These are phyloP conservation scores for Chunga burmeisteri DNA, from an alignment of 2,113 vertebrate species.

Conservation along the genomic window DNA sequence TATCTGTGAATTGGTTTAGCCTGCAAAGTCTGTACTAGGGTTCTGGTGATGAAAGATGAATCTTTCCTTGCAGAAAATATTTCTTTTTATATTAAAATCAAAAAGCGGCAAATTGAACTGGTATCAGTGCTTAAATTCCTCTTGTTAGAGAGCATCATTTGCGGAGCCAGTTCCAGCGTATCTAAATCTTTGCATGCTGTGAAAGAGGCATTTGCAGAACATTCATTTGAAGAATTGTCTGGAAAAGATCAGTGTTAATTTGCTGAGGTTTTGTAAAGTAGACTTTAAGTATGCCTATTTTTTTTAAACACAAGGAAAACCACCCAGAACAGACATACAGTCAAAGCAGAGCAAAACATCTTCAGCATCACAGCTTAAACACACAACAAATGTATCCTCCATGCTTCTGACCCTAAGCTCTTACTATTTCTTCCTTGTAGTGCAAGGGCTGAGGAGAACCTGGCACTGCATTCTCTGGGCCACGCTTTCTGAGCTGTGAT, in stretches of 20 bases:
- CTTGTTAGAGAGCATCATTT: constrained; percentile 32
- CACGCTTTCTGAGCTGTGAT: neutral
- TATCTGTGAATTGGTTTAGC: neutral
- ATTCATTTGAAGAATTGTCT: constrained; percentile 45
- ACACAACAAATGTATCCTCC: neutral
- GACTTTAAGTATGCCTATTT: neutral
- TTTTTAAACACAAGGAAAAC: neutral
- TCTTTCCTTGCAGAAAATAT: neutral
- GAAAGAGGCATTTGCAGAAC: constrained; percentile 32
- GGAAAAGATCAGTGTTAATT: constrained; percentile 49
- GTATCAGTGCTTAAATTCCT: constrained; percentile 22
- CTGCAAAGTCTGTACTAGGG: neutral
- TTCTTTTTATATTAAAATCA: constrained; percentile 21
- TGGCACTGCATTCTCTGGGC: neutral
- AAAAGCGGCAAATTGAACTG: constrained; percentile 47
- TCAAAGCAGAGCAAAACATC: constrained; percentile 15
- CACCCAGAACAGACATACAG: neutral
- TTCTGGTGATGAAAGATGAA: neutral
- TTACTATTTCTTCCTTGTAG: neutral
- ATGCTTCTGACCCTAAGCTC: constrained; percentile 2
- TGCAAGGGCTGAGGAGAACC: neutral
- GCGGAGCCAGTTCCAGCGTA: neutral
- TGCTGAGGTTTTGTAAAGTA: constrained; percentile 28
- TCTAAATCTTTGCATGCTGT: constrained; percentile 24
- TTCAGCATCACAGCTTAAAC: constrained; percentile 15